Evolutionary conservation across 2,113 vertebrate genomes (phyloP).

Genomic region (Coracopsis vasa): DNA sequence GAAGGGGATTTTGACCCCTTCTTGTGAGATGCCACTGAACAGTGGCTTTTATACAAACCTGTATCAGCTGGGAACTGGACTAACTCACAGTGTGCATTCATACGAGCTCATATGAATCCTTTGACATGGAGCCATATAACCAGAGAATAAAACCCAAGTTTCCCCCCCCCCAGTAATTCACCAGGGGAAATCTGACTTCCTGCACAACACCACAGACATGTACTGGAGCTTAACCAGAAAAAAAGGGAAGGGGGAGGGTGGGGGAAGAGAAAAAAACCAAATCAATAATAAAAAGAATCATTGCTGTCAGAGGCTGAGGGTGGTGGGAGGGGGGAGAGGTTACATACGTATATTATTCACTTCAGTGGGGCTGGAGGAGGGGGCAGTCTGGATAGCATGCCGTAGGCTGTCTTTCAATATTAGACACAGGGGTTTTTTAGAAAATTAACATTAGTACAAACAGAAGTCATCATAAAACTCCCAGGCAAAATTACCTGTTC

Average conservation of each 20-base stretch:
- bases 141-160: slow-evolving; percentile 44
- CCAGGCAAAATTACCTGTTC: slow-evolving; percentile 52
- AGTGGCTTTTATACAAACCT: not conserved
- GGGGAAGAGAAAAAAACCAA: not conserved
- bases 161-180: not conserved
- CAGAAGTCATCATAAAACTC: slow-evolving; percentile 66
- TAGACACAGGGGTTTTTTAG: slow-evolving; percentile 75
- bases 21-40: not conserved
- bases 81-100: not conserved
- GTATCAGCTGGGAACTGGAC: not conserved
- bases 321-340: slow-evolving; percentile 27
- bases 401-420: slow-evolving; percentile 74
- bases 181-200: slow-evolving; percentile 71
- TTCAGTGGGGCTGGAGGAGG: slow-evolving; percentile 36
- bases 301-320: slow-evolving; percentile 36
- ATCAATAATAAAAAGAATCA: slow-evolving; percentile 52
- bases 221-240: not conserved
- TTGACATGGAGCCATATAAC: slow-evolving; percentile 13
- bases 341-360: slow-evolving; percentile 39
- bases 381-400: slow-evolving; percentile 27
- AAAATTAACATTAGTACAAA: slow-evolving; percentile 73
- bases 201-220: slow-evolving; percentile 5
- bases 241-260: not conserved
- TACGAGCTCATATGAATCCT: not conserved
- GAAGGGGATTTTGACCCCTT: not conserved